Conservation (phyloP, 2,797 vertebrate genomes). For the Microctenopoma stevenorrisi region DNA sequence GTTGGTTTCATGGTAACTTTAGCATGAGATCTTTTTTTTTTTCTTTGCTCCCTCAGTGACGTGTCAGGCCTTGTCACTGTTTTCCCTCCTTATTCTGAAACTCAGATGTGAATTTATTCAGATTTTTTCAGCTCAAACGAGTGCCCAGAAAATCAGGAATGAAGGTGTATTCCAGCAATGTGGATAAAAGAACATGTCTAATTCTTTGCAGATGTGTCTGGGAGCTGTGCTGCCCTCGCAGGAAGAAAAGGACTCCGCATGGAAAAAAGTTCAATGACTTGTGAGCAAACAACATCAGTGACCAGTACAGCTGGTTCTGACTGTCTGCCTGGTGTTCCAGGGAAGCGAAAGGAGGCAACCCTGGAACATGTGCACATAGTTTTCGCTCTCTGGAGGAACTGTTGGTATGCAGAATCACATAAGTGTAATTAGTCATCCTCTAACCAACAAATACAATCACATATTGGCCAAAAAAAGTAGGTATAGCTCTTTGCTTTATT, state of each 20-base stretch:
- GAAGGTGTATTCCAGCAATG: conserved; percentile 75
- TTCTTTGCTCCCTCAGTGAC: conserved; percentile 28
- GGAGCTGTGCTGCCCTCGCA: conserved; percentile 51
- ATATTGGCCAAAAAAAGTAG: background rate
- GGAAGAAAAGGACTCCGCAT: conserved; percentile 44
- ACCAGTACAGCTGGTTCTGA: conserved; percentile 74
- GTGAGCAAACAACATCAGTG: conserved; percentile 66
- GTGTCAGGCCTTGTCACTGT: conserved; percentile 29
- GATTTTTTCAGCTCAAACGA: conserved; percentile 45
- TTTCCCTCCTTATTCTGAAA: conserved; percentile 35
- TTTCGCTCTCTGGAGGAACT: conserved; percentile 61
- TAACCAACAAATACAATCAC: conserved; percentile 26
- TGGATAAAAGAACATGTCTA: conserved; percentile 81
- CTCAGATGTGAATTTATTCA: conserved; percentile 47
- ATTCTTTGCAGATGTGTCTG: conserved; percentile 84
- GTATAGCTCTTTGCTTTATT: conserved; percentile 10
- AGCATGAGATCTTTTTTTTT: conserved; percentile 32
- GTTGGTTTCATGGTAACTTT: conserved; percentile 57
- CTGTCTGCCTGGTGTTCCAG: conserved; percentile 49
- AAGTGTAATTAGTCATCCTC: conserved; percentile 35
- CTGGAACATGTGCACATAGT: conserved; percentile 55
- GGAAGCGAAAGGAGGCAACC: conserved; percentile 40
- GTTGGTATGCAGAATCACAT: conserved; percentile 57
- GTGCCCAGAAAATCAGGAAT: conserved; percentile 58
- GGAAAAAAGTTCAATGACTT: conserved; percentile 63